Conservation (phyloP, 1,140 invertebrate genomes). For the Holcopasites calliopsidis region DNA sequence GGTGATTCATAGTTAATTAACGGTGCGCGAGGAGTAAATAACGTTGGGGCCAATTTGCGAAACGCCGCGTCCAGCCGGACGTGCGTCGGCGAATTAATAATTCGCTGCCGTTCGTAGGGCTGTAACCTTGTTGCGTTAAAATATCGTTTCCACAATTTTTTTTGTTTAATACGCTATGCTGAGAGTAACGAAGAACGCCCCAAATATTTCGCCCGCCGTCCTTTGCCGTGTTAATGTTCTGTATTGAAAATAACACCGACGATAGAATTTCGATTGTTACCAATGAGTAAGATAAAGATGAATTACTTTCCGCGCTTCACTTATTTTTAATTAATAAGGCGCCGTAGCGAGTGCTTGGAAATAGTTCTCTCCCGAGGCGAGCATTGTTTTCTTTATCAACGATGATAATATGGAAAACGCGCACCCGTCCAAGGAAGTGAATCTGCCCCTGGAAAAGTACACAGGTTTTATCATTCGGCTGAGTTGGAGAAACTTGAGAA, state of each 20-base stretch:
- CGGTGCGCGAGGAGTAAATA: constrained; percentile 10
- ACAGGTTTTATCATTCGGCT: constrained; percentile 43
- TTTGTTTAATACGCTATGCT: neutral
- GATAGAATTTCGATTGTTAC: too few relatives aligned
- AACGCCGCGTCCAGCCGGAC: constrained; percentile 1
- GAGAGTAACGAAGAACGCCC: too few relatives aligned
- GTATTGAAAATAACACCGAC: too few relatives aligned
- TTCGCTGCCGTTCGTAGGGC: neutral
- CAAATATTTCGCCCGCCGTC: neutral
- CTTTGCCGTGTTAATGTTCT: too few relatives aligned
- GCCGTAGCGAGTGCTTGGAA: neutral
- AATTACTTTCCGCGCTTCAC: too few relatives aligned
- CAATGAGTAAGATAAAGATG: too few relatives aligned
- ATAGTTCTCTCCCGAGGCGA: neutral
- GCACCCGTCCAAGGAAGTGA: constrained; percentile 3
- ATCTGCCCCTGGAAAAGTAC: constrained; percentile 35
- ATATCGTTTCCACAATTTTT: neutral
- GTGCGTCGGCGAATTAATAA: neutral
- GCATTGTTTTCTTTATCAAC: constrained; percentile 48
- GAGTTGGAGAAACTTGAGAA: constrained; percentile 15
- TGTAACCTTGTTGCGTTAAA: neutral
- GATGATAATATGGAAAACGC: constrained; percentile 36
- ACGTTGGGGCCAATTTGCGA: constrained; percentile 18
- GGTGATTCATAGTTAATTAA: constrained; percentile 31
- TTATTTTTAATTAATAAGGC: neutral